phyloP scores from a whole-genome alignment of 2,888 invertebrate species.

The Hypselothyrea guttata region DNA sequence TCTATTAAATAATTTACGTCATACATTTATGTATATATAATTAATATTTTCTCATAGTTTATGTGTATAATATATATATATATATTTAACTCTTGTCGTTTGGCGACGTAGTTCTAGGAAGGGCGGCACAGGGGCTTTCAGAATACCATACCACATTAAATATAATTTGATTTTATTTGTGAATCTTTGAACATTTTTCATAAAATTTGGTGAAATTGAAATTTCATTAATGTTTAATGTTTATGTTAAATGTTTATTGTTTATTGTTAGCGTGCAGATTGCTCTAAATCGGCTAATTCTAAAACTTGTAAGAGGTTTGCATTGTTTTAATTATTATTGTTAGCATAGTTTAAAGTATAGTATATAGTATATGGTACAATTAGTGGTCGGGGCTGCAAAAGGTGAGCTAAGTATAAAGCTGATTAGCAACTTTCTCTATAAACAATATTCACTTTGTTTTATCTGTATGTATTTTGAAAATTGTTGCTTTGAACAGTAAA shows the following conservation, averaged over 20 bases:
- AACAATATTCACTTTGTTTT: constrained; percentile 29
- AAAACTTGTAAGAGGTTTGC: constrained; percentile 17
- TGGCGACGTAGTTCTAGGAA: constrained; percentile 53
- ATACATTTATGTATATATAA: constrained; percentile 29
- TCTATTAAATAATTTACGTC: constrained; percentile 41
- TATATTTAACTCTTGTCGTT: constrained; percentile 48
- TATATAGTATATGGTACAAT: constrained; percentile 62
- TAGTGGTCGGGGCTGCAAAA: constrained; percentile 54
- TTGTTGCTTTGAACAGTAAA: constrained; percentile 68
- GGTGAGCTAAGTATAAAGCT: constrained; percentile 65
- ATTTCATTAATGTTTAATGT: constrained; percentile 23
- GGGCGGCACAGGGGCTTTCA: constrained; percentile 51
- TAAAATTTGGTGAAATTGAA: constrained; percentile 1
- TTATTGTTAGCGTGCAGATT: constrained; percentile 33
- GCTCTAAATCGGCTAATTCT: constrained; percentile 37
- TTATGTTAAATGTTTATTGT: constrained; percentile 10
- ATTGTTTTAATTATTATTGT: constrained; percentile 14
- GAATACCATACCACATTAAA: constrained; percentile 13
- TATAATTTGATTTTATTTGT: constrained; percentile 2
- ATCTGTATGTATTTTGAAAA: constrained; percentile 32
- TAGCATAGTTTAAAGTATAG: constrained; percentile 54
- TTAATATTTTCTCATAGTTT: constrained; percentile 36
- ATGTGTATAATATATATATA: constrained; percentile 32
- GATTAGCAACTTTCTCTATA: constrained; percentile 57
- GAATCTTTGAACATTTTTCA: background rate